Evolutionary conservation across 2,888 invertebrate genomes (phyloP), one percentile per base, ranked within the genome.

Genomic region (Drosophila buzzatii): DNA sequence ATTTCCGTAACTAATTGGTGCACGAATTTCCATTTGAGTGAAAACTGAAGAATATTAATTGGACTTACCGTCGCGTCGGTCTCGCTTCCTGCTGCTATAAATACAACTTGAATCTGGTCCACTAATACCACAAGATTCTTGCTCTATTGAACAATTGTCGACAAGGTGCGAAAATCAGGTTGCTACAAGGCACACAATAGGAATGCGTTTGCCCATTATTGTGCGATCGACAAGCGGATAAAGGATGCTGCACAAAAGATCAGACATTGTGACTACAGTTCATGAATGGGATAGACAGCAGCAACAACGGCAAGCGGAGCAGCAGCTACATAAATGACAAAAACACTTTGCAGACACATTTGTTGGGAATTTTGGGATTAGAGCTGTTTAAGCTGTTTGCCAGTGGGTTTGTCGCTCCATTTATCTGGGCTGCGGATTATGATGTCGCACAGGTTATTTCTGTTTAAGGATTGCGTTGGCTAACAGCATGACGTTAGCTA

Each of bases 101-200:
- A 75, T 72, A 73, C 59, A 27, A 27, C 27, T 27, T 5, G 16
- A 55, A 27, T 44, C 41, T 53, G 31, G 42, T 16, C 58, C 56
- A 63, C 63, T 64, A 61, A 58, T 67, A 33, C 63, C 66, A 42
- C 53, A 14, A 72, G 65, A 44, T 49, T 47, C 57, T 70, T 78
- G 68, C 63, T 61, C 63, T 61, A 72, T 78, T 65, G 61, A 72
- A 79, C 75, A 72, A 78, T 79, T 70, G 81, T 70, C 60, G 58
- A 57, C 78, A 85, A 85, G 85, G 85, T 85, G 85, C 85, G 86
- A 85, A 85, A 85, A 86, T 84, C 84, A 79, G 74, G 27, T 85
- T 37, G 33, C 52, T 39, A 69, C 58, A 16, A 66, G 79, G 20
- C 44, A 41, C 57, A 64, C 59, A 64, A 73, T 55, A 16, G 9